Percentiles rank a stretch among this genome's conserved stretches.
Conservation (phyloP, 2,888 invertebrate genomes). For the Chydorus sphaericus region DNA sequence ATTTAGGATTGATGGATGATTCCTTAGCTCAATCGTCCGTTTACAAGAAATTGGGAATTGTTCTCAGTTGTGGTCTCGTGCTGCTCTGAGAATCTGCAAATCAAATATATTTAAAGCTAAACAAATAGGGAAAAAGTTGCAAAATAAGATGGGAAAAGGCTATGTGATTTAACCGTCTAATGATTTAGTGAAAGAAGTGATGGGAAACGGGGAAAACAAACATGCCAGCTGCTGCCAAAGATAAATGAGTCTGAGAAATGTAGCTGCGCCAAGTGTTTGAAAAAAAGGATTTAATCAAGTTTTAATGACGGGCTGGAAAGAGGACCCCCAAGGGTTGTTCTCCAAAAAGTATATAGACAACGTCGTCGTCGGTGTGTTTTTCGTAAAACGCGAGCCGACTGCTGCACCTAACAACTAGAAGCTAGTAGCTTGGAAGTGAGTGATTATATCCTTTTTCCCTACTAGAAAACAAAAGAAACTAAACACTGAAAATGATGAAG, state of each 20-base stretch:
- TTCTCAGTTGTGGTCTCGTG: too few relatives aligned
- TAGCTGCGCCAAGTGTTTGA: too few relatives aligned
- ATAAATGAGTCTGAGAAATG: not conserved
- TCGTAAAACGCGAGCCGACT: too few relatives aligned
- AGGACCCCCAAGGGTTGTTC: not conserved
- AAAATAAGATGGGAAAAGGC: not conserved
- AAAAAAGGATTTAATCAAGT: not conserved
- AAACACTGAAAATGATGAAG: too few relatives aligned
- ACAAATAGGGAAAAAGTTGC: not conserved
- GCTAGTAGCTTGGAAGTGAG: not conserved
- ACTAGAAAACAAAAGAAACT: not conserved
- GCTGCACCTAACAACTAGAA: too few relatives aligned
- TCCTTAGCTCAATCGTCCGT: too few relatives aligned
- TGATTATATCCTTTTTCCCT: not conserved
- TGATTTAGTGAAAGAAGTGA: not conserved
- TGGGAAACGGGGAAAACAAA: not conserved
- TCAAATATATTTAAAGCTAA: too few relatives aligned
- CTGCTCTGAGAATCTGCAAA: too few relatives aligned
- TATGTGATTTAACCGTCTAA: not conserved
- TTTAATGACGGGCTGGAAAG: not conserved
- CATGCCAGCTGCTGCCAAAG: not conserved
- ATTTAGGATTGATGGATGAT: too few relatives aligned
- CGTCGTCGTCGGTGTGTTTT: too few relatives aligned
- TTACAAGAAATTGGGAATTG: too few relatives aligned
- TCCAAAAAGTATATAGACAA: not conserved